Evolutionary conservation across 37 sponge, comb jelly and placozoan species (phyloP).

Genomic region (Diacarnus erythraeanus): DNA sequence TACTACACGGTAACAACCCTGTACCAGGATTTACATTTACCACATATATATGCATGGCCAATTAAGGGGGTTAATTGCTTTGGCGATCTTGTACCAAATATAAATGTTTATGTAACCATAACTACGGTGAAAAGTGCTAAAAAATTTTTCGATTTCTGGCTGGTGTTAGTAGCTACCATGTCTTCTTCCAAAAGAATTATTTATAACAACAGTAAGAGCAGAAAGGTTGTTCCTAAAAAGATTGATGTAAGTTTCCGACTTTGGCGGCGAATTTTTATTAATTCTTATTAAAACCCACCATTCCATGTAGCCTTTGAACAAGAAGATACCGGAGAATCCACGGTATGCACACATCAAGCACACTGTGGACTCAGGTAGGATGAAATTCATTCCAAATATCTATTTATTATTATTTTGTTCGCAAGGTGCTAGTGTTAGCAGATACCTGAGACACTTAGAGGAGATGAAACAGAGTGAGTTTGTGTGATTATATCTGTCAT

Average conservation of each 20-base stretch:
- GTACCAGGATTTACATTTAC: too few relatives aligned
- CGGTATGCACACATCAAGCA: conserved; percentile 85
- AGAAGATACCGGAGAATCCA: conserved; percentile 92
- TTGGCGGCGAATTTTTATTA: background rate
- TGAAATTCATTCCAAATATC: background rate
- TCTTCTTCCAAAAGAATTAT: background rate
- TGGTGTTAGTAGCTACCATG: background rate
- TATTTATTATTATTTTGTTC: background rate
- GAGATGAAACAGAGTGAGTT: conserved; percentile 80
- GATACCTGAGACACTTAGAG: conserved; percentile 77
- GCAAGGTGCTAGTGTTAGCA: conserved; percentile 72
- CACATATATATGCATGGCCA: too few relatives aligned
- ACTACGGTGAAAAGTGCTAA: background rate
- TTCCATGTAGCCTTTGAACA: conserved; percentile 57
- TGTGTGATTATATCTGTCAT: background rate
- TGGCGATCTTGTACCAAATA: background rate
- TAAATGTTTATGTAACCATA: background rate
- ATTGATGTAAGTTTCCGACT: background rate
- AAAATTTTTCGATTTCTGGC: background rate
- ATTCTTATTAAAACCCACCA: conserved; percentile 14
- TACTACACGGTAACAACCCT: too few relatives aligned
- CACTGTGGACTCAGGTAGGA: conserved; percentile 84
- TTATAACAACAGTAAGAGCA: background rate
- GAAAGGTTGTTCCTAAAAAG: too few relatives aligned
- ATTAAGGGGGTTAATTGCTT: too few relatives aligned